Percentiles rank a stretch among this genome's conserved stretches.
Conservation (phyloP, 1,140 invertebrate species). For the Glossosoma conforme region DNA sequence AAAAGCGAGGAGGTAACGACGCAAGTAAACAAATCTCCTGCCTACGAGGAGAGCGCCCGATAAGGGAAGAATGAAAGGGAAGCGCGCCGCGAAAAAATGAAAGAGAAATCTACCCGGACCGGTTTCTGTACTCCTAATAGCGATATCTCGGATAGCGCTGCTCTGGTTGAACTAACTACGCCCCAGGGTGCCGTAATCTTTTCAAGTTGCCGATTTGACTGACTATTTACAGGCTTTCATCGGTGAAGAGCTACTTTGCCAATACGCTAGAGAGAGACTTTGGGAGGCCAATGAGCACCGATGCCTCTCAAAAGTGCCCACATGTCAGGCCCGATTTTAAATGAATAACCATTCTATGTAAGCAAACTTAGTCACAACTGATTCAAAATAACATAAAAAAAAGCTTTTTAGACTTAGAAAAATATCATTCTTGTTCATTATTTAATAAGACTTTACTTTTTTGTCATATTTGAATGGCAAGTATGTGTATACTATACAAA, state of each 20-base stretch:
- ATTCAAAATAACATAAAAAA: no score
- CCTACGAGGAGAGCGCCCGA: conserved; percentile 2
- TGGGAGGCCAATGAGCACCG: no score
- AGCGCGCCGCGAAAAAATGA: conserved; percentile 4
- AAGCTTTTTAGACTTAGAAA: no score
- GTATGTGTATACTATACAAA: no score
- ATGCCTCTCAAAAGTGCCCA: no score
- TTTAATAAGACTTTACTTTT: no score
- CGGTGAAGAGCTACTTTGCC: background rate
- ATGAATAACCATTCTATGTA: no score
- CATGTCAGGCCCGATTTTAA: no score
- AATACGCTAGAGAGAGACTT: no score
- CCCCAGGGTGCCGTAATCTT: conserved; percentile 7
- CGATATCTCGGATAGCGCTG: conserved; percentile 4
- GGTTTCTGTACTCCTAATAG: conserved; percentile 2
- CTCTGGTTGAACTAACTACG: conserved; percentile 3
- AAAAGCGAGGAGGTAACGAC: conserved; percentile 8
- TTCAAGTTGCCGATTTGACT: conserved; percentile 1
- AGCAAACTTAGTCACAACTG: no score
- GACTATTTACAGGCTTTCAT: conserved; percentile 6
- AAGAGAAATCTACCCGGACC: conserved; percentile 6
- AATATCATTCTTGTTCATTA: no score
- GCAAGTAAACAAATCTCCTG: conserved; percentile 10
- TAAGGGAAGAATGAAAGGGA: conserved; percentile 6
- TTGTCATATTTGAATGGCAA: no score